Percentiles rank a stretch among this genome's conserved stretches.
phyloP scores from a whole-genome alignment of 2,888 invertebrate species.

The Metalampra italica region DNA sequence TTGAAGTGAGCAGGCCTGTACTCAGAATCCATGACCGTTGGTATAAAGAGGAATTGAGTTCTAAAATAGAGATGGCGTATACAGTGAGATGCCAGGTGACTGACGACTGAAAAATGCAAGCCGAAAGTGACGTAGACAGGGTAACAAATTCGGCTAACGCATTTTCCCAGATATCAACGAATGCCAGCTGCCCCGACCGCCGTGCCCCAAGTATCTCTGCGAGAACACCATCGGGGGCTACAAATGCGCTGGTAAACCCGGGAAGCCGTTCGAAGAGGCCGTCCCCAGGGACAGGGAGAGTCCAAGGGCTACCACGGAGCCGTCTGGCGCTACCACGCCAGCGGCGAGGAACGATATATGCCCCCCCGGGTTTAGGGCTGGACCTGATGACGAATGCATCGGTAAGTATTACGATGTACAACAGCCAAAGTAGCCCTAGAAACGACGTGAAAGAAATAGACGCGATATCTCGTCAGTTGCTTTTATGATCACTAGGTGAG shows the following conservation, averaged over 20 bases:
- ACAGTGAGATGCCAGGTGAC: no score
- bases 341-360: conserved; percentile 55
- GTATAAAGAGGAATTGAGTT: no score
- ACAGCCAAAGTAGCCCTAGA: not conserved
- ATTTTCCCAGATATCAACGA: conserved; percentile 90
- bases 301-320: conserved; percentile 26
- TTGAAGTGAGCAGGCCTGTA: no score
- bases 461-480: not conserved
- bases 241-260: conserved; percentile 65
- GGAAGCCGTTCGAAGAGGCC: conserved; percentile 55
- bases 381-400: conserved; percentile 67
- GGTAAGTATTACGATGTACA: conserved; percentile 42
- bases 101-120: no score
- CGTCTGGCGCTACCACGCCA: conserved; percentile 21
- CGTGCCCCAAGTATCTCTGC: conserved; percentile 69
- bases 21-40: no score
- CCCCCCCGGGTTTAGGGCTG: conserved; percentile 76
- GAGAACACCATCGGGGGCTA: conserved; percentile 73
- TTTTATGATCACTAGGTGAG: not conserved
- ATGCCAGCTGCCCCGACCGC: conserved; percentile 78
- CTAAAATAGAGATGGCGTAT: no score
- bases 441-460: not conserved
- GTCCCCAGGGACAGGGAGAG: conserved; percentile 21
- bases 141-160: no score
- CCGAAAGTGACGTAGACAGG: no score